Evolutionary conservation across 2,797 vertebrate species (phyloP).

Genomic region (Gorsachius magnificus): DNA sequence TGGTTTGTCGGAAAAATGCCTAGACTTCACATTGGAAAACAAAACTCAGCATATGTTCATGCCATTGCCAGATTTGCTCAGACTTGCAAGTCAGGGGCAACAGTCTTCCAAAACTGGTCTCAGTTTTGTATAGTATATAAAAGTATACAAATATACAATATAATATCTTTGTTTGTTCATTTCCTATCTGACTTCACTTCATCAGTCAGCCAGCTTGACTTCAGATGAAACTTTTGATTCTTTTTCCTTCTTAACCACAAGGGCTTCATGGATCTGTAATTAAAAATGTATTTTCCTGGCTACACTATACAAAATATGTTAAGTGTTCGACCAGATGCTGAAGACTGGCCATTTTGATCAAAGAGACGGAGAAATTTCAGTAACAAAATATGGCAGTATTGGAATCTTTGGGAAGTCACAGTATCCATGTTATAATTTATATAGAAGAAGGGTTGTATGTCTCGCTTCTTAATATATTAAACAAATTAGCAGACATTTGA

Average conservation of each 20-base stretch:
- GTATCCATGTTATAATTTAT: not conserved
- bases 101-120: not conserved
- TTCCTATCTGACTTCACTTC: not conserved
- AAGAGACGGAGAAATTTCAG: not conserved
- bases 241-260: not conserved
- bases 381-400: not conserved
- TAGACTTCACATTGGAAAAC: slow-evolving; percentile 7
- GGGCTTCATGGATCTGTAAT: not conserved
- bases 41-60: not conserved
- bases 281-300: slow-evolving; percentile 22
- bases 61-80: not conserved
- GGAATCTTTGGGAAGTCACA: not conserved
- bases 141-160: not conserved
- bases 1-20: not conserved
- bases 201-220: not conserved
- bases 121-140: not conserved
- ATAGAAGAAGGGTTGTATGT: not conserved
- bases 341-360: not conserved
- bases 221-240: not conserved
- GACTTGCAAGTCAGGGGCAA: not conserved
- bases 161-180: not conserved
- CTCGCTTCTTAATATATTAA: not conserved
- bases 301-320: not conserved
- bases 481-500: not conserved
- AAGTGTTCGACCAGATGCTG: slow-evolving; percentile 13